These are phyloP conservation scores for Tenualosa ilisha DNA, from an alignment of 2,797 vertebrate species.

Conservation along the genomic window DNA sequence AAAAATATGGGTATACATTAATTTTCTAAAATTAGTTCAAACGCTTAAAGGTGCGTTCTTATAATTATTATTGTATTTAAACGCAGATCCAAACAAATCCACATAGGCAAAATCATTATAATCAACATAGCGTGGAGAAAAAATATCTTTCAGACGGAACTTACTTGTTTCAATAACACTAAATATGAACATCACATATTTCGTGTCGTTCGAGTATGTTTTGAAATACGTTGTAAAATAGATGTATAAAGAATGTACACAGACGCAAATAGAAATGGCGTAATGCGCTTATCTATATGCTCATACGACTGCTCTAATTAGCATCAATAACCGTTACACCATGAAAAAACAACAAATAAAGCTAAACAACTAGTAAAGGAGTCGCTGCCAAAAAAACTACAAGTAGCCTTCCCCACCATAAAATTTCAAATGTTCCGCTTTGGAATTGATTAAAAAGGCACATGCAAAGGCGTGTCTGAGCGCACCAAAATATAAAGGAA, in stretches of 20 bases:
- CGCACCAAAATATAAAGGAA: constrained; percentile 47
- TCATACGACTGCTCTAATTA: neutral
- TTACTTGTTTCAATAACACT: neutral
- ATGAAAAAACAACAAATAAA: constrained; percentile 17
- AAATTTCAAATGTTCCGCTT: constrained; percentile 58
- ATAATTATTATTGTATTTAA: no score
- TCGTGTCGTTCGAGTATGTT: neutral
- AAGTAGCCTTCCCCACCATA: constrained; percentile 54
- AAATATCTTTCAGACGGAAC: neutral
- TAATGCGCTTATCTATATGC: neutral
- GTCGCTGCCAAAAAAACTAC: constrained; percentile 43
- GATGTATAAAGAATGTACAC: no score
- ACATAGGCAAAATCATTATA: neutral
- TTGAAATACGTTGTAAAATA: neutral
- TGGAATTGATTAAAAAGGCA: constrained; percentile 53
- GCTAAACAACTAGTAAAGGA: constrained; percentile 32
- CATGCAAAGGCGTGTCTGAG: constrained; percentile 54
- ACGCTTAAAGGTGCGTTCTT: neutral
- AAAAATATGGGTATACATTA: neutral
- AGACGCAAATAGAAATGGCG: neutral
- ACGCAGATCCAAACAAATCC: neutral
- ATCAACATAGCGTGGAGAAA: neutral
- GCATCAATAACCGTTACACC: constrained; percentile 15
- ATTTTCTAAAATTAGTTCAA: neutral
- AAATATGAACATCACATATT: no score